A percentile compares a stretch with the other conserved stretches of the same genome.
These are phyloP conservation scores for Aethes cnicana DNA, from an alignment of 2,888 invertebrate genomes.

Conservation along the genomic window DNA sequence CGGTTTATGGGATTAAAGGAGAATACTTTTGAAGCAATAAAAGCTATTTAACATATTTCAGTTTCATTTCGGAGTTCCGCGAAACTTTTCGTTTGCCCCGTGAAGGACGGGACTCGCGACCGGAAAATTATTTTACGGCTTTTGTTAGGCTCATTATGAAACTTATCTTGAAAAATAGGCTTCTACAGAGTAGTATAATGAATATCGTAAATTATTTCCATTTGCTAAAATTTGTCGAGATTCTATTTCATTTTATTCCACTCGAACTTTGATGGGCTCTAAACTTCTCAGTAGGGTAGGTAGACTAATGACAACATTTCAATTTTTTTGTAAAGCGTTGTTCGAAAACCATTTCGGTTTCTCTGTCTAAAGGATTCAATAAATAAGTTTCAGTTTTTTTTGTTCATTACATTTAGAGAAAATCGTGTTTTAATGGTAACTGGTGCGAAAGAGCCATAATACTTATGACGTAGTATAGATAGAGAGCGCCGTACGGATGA, in stretches of 20 bases:
- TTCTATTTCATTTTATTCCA: not conserved
- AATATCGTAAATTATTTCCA: constrained; percentile 5
- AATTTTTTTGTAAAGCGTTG: too few relatives aligned
- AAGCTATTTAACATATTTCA: constrained; percentile 27
- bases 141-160: constrained; percentile 26
- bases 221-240: not conserved
- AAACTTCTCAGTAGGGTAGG: too few relatives aligned
- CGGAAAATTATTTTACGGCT: constrained; percentile 28
- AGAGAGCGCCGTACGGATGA: too few relatives aligned
- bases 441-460: too few relatives aligned
- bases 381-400: too few relatives aligned
- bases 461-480: too few relatives aligned
- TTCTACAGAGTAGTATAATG: not conserved
- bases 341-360: too few relatives aligned
- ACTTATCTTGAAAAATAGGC: constrained; percentile 17
- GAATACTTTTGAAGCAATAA: constrained; percentile 22
- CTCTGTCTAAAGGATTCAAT: too few relatives aligned
- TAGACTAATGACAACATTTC: too few relatives aligned
- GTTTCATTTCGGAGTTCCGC: constrained; percentile 23
- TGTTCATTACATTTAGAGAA: too few relatives aligned
- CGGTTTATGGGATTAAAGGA: constrained; percentile 14
- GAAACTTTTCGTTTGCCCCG: constrained; percentile 25
- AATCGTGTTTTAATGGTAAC: too few relatives aligned
- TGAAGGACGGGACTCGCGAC: constrained; percentile 17
- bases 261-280: too few relatives aligned